These are phyloP conservation scores for Anoplius nigerrimus DNA, from an alignment of 2,888 invertebrate species.

Conservation along the genomic window DNA sequence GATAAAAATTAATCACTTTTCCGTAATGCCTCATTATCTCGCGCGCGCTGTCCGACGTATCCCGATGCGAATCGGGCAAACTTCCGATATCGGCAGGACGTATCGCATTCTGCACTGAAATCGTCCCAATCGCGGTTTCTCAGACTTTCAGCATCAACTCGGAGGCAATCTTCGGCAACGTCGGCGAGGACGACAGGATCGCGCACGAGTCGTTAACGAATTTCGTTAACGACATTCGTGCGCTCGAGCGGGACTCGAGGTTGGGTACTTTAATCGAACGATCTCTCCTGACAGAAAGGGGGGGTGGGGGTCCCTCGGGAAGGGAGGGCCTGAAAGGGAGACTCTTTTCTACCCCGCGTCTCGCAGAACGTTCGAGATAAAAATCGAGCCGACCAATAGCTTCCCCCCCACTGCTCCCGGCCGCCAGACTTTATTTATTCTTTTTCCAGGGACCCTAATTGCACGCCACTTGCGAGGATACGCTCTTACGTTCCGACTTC, in stretches of 20 bases:
- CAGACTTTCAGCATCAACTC: background rate
- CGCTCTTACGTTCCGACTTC: no score
- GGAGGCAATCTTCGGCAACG: background rate
- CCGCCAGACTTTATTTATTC: no score
- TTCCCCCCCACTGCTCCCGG: background rate
- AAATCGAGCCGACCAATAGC: background rate
- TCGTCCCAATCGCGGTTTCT: background rate
- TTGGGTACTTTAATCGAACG: slow-evolving; percentile 47
- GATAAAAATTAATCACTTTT: no score
- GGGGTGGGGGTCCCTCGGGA: no score
- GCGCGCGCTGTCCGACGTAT: background rate
- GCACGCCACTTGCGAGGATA: no score
- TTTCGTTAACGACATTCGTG: slow-evolving; percentile 60
- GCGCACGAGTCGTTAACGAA: slow-evolving; percentile 61
- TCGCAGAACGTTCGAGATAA: slow-evolving; percentile 10
- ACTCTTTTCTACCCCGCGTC: background rate
- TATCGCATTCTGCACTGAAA: background rate
- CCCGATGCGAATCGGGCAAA: no score
- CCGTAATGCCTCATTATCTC: background rate
- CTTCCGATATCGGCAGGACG: no score
- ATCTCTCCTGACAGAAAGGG: no score
- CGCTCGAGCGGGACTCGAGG: slow-evolving; percentile 45
- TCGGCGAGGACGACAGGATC: background rate
- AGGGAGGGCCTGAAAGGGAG: no score
- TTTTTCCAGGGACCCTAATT: no score